These are phyloP conservation scores for Oscarella lobularis DNA, from an alignment of 37 sponge, comb jelly and placozoan genomes.

Conservation along the genomic window DNA sequence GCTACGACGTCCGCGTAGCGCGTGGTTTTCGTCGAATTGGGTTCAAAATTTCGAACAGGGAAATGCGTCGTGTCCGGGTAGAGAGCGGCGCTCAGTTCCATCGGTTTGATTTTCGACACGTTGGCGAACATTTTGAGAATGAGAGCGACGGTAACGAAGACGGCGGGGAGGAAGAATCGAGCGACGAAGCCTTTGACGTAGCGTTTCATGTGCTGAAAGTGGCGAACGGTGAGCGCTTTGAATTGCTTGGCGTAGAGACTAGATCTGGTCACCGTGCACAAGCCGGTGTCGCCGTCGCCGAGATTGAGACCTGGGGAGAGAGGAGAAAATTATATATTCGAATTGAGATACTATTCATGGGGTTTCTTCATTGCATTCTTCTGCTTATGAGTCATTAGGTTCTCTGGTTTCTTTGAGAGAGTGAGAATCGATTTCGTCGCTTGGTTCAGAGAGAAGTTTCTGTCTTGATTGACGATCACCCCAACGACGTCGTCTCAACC, in stretches of 20 bases:
- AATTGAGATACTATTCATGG: no score
- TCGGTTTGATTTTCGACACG: not conserved
- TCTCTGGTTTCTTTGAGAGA: no score
- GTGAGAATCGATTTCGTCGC: no score
- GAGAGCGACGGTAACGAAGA: not conserved
- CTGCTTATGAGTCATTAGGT: no score
- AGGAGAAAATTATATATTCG: no score
- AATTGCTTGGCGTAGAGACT: conserved; percentile 8
- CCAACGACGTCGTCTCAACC: no score
- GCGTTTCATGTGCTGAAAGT: conserved; percentile 25
- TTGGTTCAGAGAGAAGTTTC: no score
- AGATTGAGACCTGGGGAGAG: no score
- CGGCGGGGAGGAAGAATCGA: conserved; percentile 11
- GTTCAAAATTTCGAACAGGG: not conserved
- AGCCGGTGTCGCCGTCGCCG: not conserved
- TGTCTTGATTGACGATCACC: no score
- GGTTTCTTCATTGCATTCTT: no score
- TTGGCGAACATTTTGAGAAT: not conserved
- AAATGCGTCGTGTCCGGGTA: not conserved
- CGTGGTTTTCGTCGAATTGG: not conserved
- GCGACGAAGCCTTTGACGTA: conserved; percentile 29
- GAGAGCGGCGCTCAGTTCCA: not conserved
- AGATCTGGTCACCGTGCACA: not conserved
- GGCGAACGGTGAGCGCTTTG: conserved; percentile 16
- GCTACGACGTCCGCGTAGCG: not conserved